phyloP scores from a whole-genome alignment of 2,888 invertebrate species.

The Drosophila monieri region DNA sequence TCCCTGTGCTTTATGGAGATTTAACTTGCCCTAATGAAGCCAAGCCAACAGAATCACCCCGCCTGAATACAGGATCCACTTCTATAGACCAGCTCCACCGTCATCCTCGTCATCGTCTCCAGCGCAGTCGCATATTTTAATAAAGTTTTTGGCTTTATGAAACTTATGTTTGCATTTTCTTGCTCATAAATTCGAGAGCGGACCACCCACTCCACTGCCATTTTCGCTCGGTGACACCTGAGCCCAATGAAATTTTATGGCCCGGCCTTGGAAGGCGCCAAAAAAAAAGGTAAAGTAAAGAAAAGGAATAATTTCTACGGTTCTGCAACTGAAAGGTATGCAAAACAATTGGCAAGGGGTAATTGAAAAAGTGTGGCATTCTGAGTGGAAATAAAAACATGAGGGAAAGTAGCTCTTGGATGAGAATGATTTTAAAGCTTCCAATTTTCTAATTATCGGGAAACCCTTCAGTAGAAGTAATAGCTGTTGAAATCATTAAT shows the following conservation, averaged over 20 bases:
- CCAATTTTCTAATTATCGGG: conserved; percentile 15
- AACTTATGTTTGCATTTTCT: conserved; percentile 71
- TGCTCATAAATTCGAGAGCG: conserved; percentile 66
- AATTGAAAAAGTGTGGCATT: conserved; percentile 33
- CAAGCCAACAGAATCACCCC: conserved; percentile 27
- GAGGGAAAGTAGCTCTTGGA: conserved; percentile 9
- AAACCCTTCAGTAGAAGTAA: conserved; percentile 19
- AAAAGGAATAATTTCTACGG: neutral
- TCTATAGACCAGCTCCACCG: neutral
- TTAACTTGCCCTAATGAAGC: conserved; percentile 74
- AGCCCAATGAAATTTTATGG: conserved; percentile 58
- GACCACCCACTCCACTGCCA: neutral
- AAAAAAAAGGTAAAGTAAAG: neutral
- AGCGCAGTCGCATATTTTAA: conserved; percentile 74
- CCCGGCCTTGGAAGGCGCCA: conserved; percentile 33
- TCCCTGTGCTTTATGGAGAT: conserved; percentile 76
- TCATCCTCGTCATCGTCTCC: conserved; percentile 5
- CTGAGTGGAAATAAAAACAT: conserved; percentile 39
- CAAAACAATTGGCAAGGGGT: conserved; percentile 34
- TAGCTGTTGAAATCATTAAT: neutral
- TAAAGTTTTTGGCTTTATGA: conserved; percentile 62
- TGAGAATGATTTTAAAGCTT: conserved; percentile 36
- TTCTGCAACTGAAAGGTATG: conserved; percentile 26
- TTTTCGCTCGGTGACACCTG: conserved; percentile 59
- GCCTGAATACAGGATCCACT: conserved; percentile 14